Evolutionary conservation across 2,888 invertebrate genomes (phyloP), one percentile per base, ranked within the genome.

Genomic region (Lysandra bellargus): DNA sequence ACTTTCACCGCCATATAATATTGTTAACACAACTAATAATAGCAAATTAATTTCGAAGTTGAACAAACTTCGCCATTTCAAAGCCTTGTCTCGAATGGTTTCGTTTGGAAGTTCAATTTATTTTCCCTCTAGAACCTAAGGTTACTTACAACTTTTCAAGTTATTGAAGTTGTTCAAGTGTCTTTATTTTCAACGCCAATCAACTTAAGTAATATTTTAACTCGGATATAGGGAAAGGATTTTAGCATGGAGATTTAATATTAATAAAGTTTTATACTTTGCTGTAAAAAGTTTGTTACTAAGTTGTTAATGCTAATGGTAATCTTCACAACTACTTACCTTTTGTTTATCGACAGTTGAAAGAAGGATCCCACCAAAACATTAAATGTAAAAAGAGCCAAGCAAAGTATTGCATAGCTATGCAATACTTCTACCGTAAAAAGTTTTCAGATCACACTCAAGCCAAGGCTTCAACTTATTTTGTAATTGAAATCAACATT

Each of bases 91-190:
- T 75, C 60, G 64, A 79, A 79, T 79, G 79, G 79, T 79, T 79
- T 79, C 79, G 75, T 79, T 79, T 79, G 64, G 75, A 79, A 79
- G 60, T 79, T 79, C 75, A 75, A 79, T 79, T 79, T 75, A 79
- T 75, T 79, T 61, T 79, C 61, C 75, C 79, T 76, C 49, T 76
- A 76, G 49, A 74, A 79, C 79, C 61, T 79, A 79, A 76, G 61
- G 79, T 79, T 79, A 76, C 79, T 79, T 79, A 79, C 79, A 79
- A 79, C 75, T 76, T 79, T 75, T 79, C 49, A 64, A 79, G 75
- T 79, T 79, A 76, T 79, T 79, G 61, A 79, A 79, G 61, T 75
- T 61, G 44, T 61, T 61, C 60, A 74, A 79, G 79, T 79, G 61
- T 75, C 79, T 79, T 79, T 79, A 75, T 79, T 79, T 75, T 64